Base-by-base conservation (phyloP, 2,797 vertebrate genomes). In the Gobionotothen gibberifrons region DNA sequence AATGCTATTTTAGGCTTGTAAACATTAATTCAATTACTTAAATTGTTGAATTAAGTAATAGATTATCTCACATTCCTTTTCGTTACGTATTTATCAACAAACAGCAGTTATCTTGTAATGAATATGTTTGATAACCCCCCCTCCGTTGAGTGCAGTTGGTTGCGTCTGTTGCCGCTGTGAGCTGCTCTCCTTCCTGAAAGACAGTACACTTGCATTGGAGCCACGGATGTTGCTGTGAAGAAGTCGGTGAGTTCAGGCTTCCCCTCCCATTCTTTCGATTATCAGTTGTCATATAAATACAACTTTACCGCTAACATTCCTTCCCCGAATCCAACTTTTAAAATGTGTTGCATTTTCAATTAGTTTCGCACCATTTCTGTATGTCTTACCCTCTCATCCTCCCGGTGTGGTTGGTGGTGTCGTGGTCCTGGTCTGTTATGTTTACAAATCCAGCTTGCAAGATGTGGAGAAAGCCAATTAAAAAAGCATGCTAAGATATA, bases 111-210 rank as follows among this genome's bases (percentile, higher is more conserved):
- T 49, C 0, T 19, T 22, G 7, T 36, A 19, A 58, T 69, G 46
- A 19, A 3, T 11, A 4, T 8, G 1, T 36, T 1, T 3, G 0
- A 13, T 1, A 5, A 11, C 1, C 15, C 12, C 40, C 87, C 78
- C 29, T 1, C 21, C 1, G n/a, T 22, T 52, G 0, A 1, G 2
- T 0, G 0, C 3, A 82, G 57, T 83, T 95, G 93, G 94, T 92
- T 66, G 53, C 70, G 58, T 86, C 94, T 92, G 90, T 93, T 92
- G 92, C 94, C 92, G 87, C 83, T 93, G 88, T 82, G 69, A 80
- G 81, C 78, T 84, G 84, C 87, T 91, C 85, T 72, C 63, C 91
- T 93, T 93, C 92, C 90, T 93, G 91, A 85, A 79, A 69, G 84
- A 26, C 26, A 26, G 26, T 26, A 26, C 87, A 78, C 84, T 82